Percentiles rank a stretch among this genome's conserved stretches.
phyloP scores from a whole-genome alignment of 2,888 invertebrate species.

The Torymus aiolomorphi region DNA sequence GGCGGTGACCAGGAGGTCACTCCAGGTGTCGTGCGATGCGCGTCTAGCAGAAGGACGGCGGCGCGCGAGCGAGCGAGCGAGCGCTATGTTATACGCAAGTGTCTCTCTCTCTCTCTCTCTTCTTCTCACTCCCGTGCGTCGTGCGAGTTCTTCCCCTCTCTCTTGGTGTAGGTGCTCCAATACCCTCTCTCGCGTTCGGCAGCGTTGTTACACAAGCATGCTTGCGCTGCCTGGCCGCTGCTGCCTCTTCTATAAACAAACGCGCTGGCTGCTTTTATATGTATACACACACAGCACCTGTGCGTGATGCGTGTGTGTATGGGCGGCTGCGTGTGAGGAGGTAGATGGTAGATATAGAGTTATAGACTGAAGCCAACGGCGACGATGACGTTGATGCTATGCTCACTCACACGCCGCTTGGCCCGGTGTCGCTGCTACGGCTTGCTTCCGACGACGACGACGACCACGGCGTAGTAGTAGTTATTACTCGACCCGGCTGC shows the following conservation, averaged over 20 bases:
- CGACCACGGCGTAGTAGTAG: no score
- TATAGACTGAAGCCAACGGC: not conserved
- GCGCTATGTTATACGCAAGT: not conserved
- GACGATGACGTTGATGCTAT: not conserved
- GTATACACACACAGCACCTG: no score
- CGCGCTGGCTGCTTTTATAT: not conserved
- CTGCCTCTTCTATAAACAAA: conserved; percentile 44
- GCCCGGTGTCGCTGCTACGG: conserved; percentile 23
- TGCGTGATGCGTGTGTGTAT: not conserved
- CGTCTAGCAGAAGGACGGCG: conserved; percentile 26
- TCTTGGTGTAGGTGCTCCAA: not conserved
- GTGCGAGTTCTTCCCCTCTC: not conserved
- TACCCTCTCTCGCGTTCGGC: conserved; percentile 20
- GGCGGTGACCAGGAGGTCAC: not conserved
- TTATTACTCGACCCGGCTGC: conserved; percentile 2
- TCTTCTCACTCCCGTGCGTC: not conserved
- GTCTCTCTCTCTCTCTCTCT: conserved; percentile 12
- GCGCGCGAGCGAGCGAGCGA: not conserved
- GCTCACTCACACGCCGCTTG: no score
- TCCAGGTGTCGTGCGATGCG: not conserved
- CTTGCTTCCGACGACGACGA: conserved; percentile 39
- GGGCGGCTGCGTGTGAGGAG: not conserved
- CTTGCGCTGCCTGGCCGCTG: not conserved
- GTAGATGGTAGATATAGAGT: no score
- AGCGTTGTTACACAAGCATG: conserved; percentile 52